A percentile compares a stretch with the other conserved stretches of the same genome.
phyloP scores from a whole-genome alignment of 2,888 invertebrate species.

The Drosophila robusta region DNA sequence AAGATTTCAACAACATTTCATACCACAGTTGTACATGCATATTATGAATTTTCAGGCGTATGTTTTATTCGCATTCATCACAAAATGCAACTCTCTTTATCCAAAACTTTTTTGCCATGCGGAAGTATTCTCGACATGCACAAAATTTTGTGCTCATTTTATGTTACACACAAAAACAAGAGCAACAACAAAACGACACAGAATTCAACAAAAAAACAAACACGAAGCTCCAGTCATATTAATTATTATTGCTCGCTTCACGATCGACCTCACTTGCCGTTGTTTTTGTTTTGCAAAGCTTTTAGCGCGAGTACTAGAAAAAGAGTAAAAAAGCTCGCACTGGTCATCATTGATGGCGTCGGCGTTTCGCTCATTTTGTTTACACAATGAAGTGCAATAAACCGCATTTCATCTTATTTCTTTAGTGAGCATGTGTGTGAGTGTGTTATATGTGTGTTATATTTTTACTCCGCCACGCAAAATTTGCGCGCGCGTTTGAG shows the following conservation, averaged over 20 bases:
- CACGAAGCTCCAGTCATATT: conserved; percentile 20
- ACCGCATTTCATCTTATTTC: conserved; percentile 65
- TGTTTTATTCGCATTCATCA: too few relatives aligned
- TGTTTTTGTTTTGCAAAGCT: conserved; percentile 24
- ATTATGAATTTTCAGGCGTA: too few relatives aligned
- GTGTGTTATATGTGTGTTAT: conserved; percentile 19
- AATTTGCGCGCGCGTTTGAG: conserved; percentile 71
- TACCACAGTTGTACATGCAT: too few relatives aligned
- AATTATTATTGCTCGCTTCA: conserved; percentile 18
- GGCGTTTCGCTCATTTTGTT: conserved; percentile 49
- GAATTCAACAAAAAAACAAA: neutral
- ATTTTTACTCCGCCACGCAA: conserved; percentile 56
- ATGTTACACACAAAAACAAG: conserved; percentile 7
- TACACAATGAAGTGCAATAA: conserved; percentile 74
- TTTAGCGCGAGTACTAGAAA: conserved; percentile 9
- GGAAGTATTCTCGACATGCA: conserved; percentile 27
- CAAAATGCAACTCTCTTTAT: conserved; percentile 1
- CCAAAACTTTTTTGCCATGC: conserved; percentile 17
- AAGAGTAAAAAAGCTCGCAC: conserved; percentile 37
- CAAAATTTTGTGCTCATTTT: conserved; percentile 17
- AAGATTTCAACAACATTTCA: too few relatives aligned
- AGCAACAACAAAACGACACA: neutral
- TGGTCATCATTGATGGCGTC: conserved; percentile 27
- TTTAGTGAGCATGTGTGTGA: conserved; percentile 11
- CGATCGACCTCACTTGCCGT: conserved; percentile 25